phyloP scores from a whole-genome alignment of 2,797 vertebrate species.

The Propithecus perrieri region DNA sequence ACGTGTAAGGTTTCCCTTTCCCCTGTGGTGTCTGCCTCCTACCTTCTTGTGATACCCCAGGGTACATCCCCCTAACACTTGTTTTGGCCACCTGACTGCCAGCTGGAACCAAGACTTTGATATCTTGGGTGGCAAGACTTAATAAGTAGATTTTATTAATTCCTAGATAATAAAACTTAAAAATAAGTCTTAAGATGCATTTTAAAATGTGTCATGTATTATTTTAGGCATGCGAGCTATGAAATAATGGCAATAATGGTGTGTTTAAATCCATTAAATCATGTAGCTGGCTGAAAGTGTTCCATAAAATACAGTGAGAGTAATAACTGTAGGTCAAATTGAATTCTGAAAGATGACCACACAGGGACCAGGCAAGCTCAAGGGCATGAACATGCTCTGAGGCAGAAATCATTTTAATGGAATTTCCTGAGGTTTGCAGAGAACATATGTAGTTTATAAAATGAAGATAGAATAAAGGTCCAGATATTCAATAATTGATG shows the following conservation, averaged over 20 bases:
- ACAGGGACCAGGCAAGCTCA: constrained; percentile 54
- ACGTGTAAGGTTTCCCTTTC: neutral
- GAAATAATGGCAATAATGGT: constrained; percentile 79
- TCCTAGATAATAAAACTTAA: constrained; percentile 74
- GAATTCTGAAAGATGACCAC: constrained; percentile 68
- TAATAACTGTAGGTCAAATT: constrained; percentile 57
- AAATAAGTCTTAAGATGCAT: constrained; percentile 75
- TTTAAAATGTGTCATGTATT: constrained; percentile 79
- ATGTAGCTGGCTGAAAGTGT: constrained; percentile 66
- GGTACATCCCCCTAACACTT: neutral
- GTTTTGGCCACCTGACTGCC: constrained; percentile 54
- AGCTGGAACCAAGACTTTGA: constrained; percentile 48
- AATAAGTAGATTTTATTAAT: constrained; percentile 75
- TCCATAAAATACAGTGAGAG: constrained; percentile 61
- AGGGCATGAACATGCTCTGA: constrained; percentile 24
- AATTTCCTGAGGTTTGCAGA: constrained; percentile 47
- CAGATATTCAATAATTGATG: neutral
- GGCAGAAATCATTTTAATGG: constrained; percentile 63
- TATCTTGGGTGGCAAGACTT: constrained; percentile 72
- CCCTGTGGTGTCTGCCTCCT: neutral
- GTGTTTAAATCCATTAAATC: constrained; percentile 77
- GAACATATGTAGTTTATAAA: constrained; percentile 35
- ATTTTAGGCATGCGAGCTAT: constrained; percentile 73
- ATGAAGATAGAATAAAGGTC: neutral
- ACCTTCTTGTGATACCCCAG: neutral